phyloP scores from a whole-genome alignment of 2,113 vertebrate species.

The human (Homo sapiens) region DNA sequence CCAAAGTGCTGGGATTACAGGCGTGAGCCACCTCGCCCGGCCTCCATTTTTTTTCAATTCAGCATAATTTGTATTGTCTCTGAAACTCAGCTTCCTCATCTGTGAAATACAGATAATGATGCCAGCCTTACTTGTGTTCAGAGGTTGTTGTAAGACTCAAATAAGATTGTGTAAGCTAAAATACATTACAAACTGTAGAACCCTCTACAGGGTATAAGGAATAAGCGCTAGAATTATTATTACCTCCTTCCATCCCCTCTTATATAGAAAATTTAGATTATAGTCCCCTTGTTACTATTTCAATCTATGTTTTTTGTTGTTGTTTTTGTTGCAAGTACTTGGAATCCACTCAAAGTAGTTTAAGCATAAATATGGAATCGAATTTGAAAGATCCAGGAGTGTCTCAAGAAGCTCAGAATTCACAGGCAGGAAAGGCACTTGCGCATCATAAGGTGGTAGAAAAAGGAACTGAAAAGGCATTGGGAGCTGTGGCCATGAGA shows the following conservation, averaged over 20 bases:
- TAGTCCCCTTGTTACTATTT: not conserved
- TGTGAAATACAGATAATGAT: not conserved
- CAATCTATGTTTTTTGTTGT: not conserved
- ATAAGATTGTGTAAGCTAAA: not conserved
- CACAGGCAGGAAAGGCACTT: not conserved
- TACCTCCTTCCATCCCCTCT: not conserved
- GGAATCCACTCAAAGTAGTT: not conserved
- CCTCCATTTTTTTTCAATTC: not conserved
- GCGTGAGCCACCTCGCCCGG: too few species aligned
- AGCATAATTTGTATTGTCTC: not conserved
- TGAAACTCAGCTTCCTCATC: not conserved
- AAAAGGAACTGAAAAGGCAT: not conserved
- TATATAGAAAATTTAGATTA: not conserved
- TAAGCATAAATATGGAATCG: not conserved
- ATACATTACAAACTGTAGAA: not conserved
- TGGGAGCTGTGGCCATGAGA: not conserved
- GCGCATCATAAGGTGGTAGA: not conserved
- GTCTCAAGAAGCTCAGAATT: not conserved
- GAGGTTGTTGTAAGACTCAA: not conserved
- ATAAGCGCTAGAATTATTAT: not conserved
- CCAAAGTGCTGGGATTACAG: too few species aligned
- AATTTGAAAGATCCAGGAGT: not conserved
- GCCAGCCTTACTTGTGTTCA: not conserved
- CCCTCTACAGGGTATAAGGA: not conserved
- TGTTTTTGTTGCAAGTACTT: not conserved